phyloP scores from a whole-genome alignment of 2,113 vertebrate species.

The Campylomormyrus tamandua region DNA sequence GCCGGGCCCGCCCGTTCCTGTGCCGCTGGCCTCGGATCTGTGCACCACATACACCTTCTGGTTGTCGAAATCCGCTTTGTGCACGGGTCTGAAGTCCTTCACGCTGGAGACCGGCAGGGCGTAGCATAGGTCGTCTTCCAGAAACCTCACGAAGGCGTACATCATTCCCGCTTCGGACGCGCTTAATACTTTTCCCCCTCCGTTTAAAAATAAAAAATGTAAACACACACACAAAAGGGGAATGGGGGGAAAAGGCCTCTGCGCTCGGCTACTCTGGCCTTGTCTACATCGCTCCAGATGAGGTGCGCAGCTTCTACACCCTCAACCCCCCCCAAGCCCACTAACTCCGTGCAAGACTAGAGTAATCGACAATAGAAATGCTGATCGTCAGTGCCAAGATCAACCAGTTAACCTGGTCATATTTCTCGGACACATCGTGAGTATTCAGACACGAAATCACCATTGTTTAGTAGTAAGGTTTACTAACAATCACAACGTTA shows the following conservation, averaged over 20 bases:
- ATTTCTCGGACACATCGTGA: neutral
- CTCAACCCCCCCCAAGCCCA: neutral
- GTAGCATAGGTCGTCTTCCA: constrained; percentile 93
- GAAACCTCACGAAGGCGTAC: constrained; percentile 92
- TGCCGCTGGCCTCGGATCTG: constrained; percentile 69
- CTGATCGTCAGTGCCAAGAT: neutral
- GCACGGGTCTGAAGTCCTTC: constrained; percentile 81
- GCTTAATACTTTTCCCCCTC: constrained; percentile 63
- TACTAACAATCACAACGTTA: neutral
- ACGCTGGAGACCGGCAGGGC: constrained; percentile 81
- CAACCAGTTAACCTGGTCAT: neutral
- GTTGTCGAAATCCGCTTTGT: constrained; percentile 87
- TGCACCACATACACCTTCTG: constrained; percentile 93
- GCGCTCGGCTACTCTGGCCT: constrained; percentile 72
- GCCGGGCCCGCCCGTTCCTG: constrained; percentile 70
- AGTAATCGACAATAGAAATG: constrained; percentile 42
- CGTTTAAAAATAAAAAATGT: constrained; percentile 60
- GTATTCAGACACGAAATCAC: neutral
- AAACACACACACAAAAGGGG: constrained; percentile 55
- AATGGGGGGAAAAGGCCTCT: constrained; percentile 54
- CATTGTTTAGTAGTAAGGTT: neutral
- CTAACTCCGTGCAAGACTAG: constrained; percentile 34
- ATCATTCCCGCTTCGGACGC: constrained; percentile 73
- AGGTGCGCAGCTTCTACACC: constrained; percentile 23
- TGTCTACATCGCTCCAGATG: constrained; percentile 51